These are phyloP conservation scores for Rafetus swinhoei DNA, from an alignment of 2,113 vertebrate genomes.

Conservation along the genomic window DNA sequence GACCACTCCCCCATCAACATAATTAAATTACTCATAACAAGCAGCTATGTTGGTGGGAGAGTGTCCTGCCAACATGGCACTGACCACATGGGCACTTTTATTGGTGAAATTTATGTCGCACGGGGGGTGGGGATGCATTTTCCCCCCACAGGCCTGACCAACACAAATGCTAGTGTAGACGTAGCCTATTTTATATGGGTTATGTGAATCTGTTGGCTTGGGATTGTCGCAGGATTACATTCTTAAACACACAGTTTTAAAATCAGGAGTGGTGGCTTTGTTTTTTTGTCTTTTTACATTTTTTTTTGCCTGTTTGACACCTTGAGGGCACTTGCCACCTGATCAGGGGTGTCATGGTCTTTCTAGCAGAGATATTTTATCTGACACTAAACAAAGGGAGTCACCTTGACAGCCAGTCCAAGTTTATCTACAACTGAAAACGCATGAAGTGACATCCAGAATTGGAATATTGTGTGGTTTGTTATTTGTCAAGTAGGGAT, in stretches of 20 bases:
- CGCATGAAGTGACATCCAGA: accelerated
- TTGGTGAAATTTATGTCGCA: no score
- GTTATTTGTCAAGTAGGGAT: not conserved
- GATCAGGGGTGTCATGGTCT: accelerated
- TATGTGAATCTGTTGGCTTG: not conserved
- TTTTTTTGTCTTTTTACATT: not conserved
- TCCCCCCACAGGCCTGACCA: no score
- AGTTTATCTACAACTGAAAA: accelerated
- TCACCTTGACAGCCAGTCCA: not conserved
- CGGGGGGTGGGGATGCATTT: no score
- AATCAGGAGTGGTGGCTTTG: not conserved
- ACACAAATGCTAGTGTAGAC: no score
- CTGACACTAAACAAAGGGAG: accelerated
- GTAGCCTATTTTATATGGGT: not conserved
- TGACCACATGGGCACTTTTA: no score
- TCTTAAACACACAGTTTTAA: not conserved
- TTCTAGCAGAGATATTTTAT: accelerated
- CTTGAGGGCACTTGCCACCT: not conserved
- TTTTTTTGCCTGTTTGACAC: not conserved
- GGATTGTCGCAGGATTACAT: no score
- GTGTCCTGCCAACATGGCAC: no score
- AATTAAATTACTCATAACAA: no score
- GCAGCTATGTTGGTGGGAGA: no score
- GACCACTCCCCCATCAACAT: no score
- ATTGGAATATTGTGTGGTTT: not conserved